phyloP scores from a whole-genome alignment of 2,113 vertebrate species.

The Peromyscus polionotus region DNA sequence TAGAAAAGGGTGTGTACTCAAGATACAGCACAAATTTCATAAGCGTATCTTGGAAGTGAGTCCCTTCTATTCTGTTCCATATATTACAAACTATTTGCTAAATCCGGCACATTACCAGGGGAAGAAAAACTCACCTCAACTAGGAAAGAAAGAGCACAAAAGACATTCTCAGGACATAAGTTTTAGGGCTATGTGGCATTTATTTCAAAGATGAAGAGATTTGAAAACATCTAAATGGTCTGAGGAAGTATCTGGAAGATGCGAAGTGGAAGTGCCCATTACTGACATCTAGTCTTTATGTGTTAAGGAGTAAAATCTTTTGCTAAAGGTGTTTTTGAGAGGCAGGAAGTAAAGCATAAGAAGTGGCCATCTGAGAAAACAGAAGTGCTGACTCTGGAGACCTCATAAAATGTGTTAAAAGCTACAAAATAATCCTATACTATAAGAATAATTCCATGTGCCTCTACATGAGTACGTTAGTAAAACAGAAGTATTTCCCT shows the following conservation, averaged over 20 bases:
- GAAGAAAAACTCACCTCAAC: background rate
- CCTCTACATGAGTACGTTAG: background rate
- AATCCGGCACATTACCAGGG: background rate
- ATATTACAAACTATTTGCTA: conserved; percentile 26
- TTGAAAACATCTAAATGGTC: conserved; percentile 10
- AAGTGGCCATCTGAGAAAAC: conserved; percentile 1
- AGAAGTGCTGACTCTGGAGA: conserved; percentile 1
- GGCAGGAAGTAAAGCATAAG: background rate
- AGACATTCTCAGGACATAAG: background rate
- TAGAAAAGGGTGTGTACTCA: background rate
- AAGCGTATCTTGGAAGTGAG: background rate
- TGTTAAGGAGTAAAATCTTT: background rate
- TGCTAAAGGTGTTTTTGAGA: background rate
- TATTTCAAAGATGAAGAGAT: conserved; percentile 35
- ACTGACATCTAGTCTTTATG: background rate
- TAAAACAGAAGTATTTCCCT: background rate
- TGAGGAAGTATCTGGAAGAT: background rate
- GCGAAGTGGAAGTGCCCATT: background rate
- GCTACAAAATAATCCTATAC: conserved; percentile 25
- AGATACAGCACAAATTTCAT: background rate
- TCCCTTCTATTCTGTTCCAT: background rate
- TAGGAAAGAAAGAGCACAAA: background rate
- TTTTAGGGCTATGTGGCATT: background rate
- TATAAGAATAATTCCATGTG: background rate
- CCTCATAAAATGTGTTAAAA: conserved; percentile 10